Evolutionary conservation across 1,140 invertebrate species (phyloP).

Genomic region (Marisa cornuarietis): DNA sequence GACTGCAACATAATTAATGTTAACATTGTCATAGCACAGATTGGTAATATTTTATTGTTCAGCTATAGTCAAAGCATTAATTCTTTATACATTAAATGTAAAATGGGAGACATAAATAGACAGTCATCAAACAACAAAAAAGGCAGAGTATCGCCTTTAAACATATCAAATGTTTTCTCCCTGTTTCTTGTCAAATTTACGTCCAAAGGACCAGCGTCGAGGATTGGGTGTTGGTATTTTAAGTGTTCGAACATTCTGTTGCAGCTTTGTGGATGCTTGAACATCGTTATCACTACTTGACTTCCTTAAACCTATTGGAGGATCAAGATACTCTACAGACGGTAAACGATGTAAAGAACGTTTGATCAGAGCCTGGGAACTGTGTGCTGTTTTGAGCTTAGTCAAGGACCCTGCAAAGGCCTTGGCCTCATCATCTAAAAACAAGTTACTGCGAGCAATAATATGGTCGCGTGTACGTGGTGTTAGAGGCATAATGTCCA

Average conservation of each 20-base stretch:
- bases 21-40: background rate
- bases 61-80: background rate
- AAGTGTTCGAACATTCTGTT: background rate
- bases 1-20: no score
- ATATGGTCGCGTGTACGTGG: slow-evolving; percentile 30
- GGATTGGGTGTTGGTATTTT: background rate
- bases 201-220: slow-evolving; percentile 23
- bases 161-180: slow-evolving; percentile 6
- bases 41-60: background rate
- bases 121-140: background rate
- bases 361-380: slow-evolving; percentile 22
- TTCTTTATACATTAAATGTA: background rate
- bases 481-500: slow-evolving; percentile 29
- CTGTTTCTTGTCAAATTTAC: slow-evolving; percentile 7
- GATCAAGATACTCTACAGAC: slow-evolving; percentile 36
- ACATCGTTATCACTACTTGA: slow-evolving; percentile 20
- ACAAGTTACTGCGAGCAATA: slow-evolving; percentile 28
- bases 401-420: background rate
- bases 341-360: slow-evolving; percentile 23
- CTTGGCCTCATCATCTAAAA: slow-evolving; percentile 5
- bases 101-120: background rate
- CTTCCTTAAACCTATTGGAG: slow-evolving; percentile 21
- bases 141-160: background rate
- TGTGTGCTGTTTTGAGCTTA: slow-evolving; percentile 5
- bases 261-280: background rate